Percentiles rank a stretch among this genome's conserved stretches.
These are phyloP conservation scores for Caenorhabditis macrosperma DNA, from an alignment of 2,888 invertebrate species.

Conservation along the genomic window DNA sequence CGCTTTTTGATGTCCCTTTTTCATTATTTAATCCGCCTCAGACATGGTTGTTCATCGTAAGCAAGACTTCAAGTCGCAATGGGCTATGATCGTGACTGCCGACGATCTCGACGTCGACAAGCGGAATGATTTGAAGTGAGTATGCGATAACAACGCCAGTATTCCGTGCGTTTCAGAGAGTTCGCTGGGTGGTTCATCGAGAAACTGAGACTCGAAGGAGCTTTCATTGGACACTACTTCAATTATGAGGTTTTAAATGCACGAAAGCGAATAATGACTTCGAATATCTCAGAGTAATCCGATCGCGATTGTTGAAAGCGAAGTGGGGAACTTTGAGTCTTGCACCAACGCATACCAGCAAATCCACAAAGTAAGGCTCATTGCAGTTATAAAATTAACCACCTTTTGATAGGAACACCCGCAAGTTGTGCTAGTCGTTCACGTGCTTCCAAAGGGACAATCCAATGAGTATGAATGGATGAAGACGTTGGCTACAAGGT, in stretches of 20 bases:
- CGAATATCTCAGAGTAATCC: slow-evolving; percentile 45
- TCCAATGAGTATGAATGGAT: slow-evolving; percentile 75
- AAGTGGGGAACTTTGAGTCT: slow-evolving; percentile 28
- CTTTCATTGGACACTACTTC: slow-evolving; percentile 49
- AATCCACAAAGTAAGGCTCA: slow-evolving; percentile 52
- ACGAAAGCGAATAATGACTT: no score
- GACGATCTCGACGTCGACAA: slow-evolving; percentile 34
- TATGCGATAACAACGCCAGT: neutral
- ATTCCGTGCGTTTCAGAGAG: slow-evolving; percentile 24
- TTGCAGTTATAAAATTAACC: no score
- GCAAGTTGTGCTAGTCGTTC: slow-evolving; percentile 71
- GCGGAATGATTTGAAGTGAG: slow-evolving; percentile 30
- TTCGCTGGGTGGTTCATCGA: slow-evolving; percentile 59
- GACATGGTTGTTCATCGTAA: slow-evolving; percentile 40
- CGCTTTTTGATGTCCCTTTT: neutral
- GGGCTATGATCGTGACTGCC: slow-evolving; percentile 50
- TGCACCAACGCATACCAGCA: slow-evolving; percentile 53
- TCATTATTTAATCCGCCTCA: no score
- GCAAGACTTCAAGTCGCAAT: slow-evolving; percentile 55
- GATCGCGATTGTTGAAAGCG: slow-evolving; percentile 25
- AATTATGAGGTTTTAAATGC: slow-evolving; percentile 47
- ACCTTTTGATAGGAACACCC: slow-evolving; percentile 60
- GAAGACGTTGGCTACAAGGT: slow-evolving; percentile 63
- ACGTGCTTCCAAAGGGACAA: slow-evolving; percentile 72
- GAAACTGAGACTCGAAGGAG: slow-evolving; percentile 39